These are phyloP conservation scores for Lypha dubia DNA, from an alignment of 2,888 invertebrate genomes.

Conservation along the genomic window DNA sequence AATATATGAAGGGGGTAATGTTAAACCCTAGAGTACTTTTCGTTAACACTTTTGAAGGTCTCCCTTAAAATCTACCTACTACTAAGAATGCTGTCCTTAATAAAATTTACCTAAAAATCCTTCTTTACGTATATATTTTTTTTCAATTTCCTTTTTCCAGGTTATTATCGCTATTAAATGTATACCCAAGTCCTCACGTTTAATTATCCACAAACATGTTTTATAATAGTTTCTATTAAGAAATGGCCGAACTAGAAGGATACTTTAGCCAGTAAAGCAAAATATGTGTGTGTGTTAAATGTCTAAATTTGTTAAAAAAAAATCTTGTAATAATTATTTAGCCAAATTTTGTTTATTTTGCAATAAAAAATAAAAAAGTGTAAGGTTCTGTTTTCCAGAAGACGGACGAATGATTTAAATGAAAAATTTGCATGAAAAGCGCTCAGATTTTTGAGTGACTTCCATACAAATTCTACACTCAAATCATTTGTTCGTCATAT, in stretches of 20 bases:
- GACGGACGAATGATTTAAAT: too few relatives aligned
- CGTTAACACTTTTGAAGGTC: background rate
- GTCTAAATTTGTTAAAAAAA: background rate
- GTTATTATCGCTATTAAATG: constrained; percentile 66
- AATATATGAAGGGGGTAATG: too few relatives aligned
- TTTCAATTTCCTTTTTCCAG: constrained; percentile 55
- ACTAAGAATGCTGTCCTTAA: background rate
- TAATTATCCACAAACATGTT: background rate
- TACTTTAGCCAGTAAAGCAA: constrained; percentile 29
- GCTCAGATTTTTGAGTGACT: too few relatives aligned
- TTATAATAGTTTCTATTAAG: constrained; percentile 5
- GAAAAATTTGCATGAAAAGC: too few relatives aligned
- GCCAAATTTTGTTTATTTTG: constrained; percentile 3
- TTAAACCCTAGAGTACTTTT: background rate
- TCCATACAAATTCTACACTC: too few relatives aligned
- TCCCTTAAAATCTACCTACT: background rate
- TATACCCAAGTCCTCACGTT: constrained; percentile 23
- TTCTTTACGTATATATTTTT: background rate
- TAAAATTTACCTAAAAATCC: background rate
- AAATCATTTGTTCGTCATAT: too few relatives aligned
- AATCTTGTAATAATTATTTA: constrained; percentile 2
- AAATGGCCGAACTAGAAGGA: constrained; percentile 7
- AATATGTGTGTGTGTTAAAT: constrained; percentile 36
- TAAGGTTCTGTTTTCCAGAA: too few relatives aligned
- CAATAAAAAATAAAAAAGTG: constrained; percentile 6